Base-by-base conservation (phyloP, 2,888 invertebrate genomes). In the Tetropium fuscum region DNA sequence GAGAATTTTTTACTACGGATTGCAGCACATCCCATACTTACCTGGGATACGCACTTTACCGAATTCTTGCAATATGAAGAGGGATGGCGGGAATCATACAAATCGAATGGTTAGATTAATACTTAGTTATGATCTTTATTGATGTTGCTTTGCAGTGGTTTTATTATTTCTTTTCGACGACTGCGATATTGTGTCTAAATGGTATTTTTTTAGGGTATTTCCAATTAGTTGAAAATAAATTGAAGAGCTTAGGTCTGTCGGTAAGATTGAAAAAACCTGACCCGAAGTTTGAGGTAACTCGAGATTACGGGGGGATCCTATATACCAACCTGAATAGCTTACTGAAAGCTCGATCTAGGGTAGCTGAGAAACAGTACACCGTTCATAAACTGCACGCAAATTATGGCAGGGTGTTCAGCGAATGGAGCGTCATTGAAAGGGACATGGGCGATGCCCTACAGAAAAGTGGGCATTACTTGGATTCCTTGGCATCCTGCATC, bases 401-500 rank as follows among this genome's bases (percentile, higher is more conserved):
- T 81, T 93, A 93, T 71, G 93, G 93, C 0, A 86, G 92, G 41
- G 86, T 93, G 54, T 64, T 64, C 75, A 92, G 92, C 70, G 93
- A 94, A 78, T 94, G 93, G 93, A 92, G 93, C 77, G 91, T 89
- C 22, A 88, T 91, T 48, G 94, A 94, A 75, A 90, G 88, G 69
- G 67, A 90, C 59, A 92, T 93, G 90, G 91, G 83, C 0, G 93
- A 93, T 75, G 90, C 90, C 0, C 75, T 94, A 47, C 92, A 91
- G 72, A 87, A 87, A 76, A 87, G 87, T 1, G 87, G 88, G 1
- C 88, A 88, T 78, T 88, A 87, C 74, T 84, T 88, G 68, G 88
- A 82, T 66, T 81, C 82, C 0, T 63, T 82, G 8, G 80, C 81
- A 0, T 80, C 80, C 38, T 69, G 66, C 34, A 74, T 78, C 36